phyloP scores from a whole-genome alignment of 2,113 vertebrate genomes.

The Vanacampus margaritifer region DNA sequence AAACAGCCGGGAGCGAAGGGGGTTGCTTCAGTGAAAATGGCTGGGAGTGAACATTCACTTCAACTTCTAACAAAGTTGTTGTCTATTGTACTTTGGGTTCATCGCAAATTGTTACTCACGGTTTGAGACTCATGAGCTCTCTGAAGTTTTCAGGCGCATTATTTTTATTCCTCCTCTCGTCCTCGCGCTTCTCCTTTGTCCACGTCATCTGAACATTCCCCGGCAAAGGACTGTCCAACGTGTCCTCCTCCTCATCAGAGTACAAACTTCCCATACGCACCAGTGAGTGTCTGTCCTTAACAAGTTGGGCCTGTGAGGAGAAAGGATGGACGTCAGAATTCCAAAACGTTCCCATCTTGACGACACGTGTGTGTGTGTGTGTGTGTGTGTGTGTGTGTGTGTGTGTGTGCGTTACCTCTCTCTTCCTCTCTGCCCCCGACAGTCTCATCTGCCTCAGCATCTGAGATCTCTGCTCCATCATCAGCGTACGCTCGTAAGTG shows the following conservation, averaged over 20 bases:
- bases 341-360: background rate
- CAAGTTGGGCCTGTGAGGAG: conserved; percentile 83
- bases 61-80: no score
- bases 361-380: background rate
- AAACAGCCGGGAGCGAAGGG: no score
- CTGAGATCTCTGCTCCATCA: conserved; percentile 99
- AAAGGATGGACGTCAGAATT: background rate
- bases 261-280: conserved; percentile 89
- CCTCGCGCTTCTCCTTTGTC: conserved; percentile 86
- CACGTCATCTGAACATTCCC: conserved; percentile 97
- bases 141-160: conserved; percentile 86
- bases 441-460: conserved; percentile 97
- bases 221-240: conserved; percentile 70
- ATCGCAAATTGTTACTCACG: conserved; percentile 76
- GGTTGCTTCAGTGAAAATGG: no score
- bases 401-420: conserved; percentile 76
- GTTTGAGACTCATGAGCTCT: conserved; percentile 94
- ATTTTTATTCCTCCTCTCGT: conserved; percentile 79
- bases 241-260: conserved; percentile 90
- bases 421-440: conserved; percentile 88
- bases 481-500: conserved; percentile 93
- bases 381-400: background rate
- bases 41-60: no score
- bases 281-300: conserved; percentile 94
- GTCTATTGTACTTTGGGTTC: background rate